A percentile compares a stretch with the other conserved stretches of the same genome.
Conservation (phyloP, 2,113 vertebrate species). For the Thunnus maccoyii region DNA sequence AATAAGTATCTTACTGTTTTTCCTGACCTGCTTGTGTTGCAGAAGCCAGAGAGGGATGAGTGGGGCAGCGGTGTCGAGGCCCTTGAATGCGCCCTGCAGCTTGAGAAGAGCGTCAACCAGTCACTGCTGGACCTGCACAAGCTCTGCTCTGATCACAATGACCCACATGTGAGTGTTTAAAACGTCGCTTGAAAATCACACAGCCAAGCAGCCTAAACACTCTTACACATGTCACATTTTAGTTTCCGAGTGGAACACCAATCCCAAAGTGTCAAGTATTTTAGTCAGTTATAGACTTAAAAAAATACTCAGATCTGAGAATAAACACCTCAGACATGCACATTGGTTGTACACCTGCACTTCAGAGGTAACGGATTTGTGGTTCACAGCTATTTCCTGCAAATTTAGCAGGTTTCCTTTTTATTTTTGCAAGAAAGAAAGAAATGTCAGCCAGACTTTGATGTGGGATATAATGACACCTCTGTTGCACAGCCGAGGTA, state of each 20-base stretch:
- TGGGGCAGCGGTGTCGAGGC: slow-evolving; percentile 95
- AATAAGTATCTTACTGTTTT: slow-evolving; percentile 5
- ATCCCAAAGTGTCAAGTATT: not conserved
- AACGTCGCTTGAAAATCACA: not conserved
- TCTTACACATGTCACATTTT: not conserved
- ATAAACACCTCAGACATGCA: not conserved
- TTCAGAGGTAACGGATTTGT: not conserved
- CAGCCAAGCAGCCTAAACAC: not conserved
- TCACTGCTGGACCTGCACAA: slow-evolving; percentile 95
- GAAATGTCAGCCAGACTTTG: not conserved
- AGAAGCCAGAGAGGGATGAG: slow-evolving; percentile 94
- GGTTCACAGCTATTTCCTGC: not conserved
- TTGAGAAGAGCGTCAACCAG: slow-evolving; percentile 90
- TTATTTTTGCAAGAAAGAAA: not conserved
- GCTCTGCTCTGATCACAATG: slow-evolving; percentile 91
- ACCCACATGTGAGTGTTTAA: slow-evolving; percentile 92
- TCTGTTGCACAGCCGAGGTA: not conserved
- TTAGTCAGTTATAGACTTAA: not conserved
- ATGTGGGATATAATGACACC: not conserved
- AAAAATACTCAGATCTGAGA: not conserved
- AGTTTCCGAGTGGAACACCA: not conserved
- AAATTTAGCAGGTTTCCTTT: not conserved
- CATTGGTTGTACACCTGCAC: not conserved
- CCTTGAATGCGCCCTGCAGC: slow-evolving; percentile 92
- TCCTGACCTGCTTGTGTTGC: slow-evolving; percentile 27